These are phyloP conservation scores for Dromas ardeola DNA, from an alignment of 2,113 vertebrate genomes.

Conservation along the genomic window DNA sequence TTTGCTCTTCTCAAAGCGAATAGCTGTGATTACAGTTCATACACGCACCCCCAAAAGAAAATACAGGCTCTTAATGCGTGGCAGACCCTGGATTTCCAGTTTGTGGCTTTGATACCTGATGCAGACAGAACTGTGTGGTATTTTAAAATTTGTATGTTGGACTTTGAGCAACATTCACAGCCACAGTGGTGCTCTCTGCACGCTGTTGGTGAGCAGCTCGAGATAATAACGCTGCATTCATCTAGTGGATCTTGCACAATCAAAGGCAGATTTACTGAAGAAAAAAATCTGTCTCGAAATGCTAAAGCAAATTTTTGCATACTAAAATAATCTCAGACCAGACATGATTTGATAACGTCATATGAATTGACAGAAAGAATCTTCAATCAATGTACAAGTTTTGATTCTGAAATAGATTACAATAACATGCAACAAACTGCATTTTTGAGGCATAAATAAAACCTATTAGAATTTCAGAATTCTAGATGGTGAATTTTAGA, in stretches of 20 bases:
- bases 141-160: neutral
- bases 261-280: neutral
- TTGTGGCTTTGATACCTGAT: neutral
- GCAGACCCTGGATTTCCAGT: neutral
- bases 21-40: neutral
- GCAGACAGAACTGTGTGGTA: neutral
- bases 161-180: neutral
- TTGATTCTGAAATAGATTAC: neutral
- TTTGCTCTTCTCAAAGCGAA: constrained; percentile 1
- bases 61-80: neutral
- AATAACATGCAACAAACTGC: neutral
- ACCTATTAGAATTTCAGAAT: neutral
- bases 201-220: neutral
- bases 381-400: neutral
- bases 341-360: neutral
- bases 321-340: neutral
- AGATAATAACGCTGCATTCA: neutral
- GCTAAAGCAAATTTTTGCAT: neutral
- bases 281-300: neutral
- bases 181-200: neutral
- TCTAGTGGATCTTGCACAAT: neutral
- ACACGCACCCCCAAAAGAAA: no score
- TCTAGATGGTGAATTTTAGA: neutral
- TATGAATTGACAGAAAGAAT: neutral
- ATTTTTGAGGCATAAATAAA: neutral